Conservation (phyloP, 2,113 vertebrate genomes). For the Sinocyclocheilus maitianheensis region DNA sequence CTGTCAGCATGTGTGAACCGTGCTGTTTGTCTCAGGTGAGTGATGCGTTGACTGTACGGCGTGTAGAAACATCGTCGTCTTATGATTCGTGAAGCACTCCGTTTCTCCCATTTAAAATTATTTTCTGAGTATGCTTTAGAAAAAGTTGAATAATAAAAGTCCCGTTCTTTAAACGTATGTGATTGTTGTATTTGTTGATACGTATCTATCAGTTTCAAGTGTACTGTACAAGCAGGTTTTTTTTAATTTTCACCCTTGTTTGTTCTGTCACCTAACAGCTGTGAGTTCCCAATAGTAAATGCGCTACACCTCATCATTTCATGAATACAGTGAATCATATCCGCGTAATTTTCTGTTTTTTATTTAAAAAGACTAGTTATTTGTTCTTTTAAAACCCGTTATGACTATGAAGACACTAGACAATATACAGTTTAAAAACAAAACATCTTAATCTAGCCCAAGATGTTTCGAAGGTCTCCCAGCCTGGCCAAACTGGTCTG, state of each 20-base stretch:
- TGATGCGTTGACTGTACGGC: neutral
- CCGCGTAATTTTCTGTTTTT: no score
- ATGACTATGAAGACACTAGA: neutral
- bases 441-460: neutral
- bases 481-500: no score
- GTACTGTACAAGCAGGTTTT: neutral
- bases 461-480: neutral
- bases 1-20: conserved; percentile 65
- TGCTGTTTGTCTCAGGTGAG: conserved; percentile 78
- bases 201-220: neutral
- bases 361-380: neutral
- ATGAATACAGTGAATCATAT: neutral
- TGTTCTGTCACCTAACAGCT: neutral
- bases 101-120: neutral
- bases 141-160: neutral
- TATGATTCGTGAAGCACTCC: neutral
- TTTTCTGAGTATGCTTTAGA: neutral
- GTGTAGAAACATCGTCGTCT: neutral
- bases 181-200: neutral
- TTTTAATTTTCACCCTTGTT: neutral
- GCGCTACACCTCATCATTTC: neutral
- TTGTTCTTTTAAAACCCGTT: neutral
- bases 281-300: neutral
- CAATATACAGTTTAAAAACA: neutral
- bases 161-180: no score